Percentiles rank a stretch among this genome's conserved stretches.
These are phyloP conservation scores for Timema cristinae DNA, from an alignment of 2,888 invertebrate genomes.

Conservation along the genomic window DNA sequence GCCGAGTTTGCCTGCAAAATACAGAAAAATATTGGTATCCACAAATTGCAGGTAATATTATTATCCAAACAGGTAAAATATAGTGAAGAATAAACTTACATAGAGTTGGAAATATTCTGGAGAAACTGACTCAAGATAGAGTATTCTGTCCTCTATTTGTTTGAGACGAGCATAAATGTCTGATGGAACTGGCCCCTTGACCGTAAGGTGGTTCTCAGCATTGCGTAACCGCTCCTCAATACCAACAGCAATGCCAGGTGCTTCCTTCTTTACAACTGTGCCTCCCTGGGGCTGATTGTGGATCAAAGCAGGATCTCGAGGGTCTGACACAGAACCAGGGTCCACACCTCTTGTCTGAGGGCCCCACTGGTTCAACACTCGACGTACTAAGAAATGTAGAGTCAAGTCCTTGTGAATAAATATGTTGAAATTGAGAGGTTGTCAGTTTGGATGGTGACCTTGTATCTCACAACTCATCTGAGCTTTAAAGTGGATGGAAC, in stretches of 20 bases:
- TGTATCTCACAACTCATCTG: no score
- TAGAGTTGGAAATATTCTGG: constrained; percentile 67
- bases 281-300: neutral
- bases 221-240: constrained; percentile 64
- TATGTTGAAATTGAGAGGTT: no score
- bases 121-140: constrained; percentile 68
- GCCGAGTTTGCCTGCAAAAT: no score
- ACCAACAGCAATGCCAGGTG: constrained; percentile 42
- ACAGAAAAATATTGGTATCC: no score
- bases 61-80: no score
- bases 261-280: neutral
- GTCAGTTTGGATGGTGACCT: no score
- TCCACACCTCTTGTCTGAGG: constrained; percentile 52
- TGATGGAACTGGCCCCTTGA: constrained; percentile 51
- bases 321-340: no score
- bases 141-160: constrained; percentile 67
- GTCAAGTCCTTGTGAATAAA: no score
- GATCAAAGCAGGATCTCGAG: no score
- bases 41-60: no score
- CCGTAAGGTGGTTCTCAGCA: constrained; percentile 57
- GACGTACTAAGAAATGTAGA: constrained; percentile 52
- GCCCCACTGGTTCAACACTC: constrained; percentile 66
- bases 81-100: constrained; percentile 11
- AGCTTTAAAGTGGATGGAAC: no score
- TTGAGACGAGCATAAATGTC: constrained; percentile 68